Conservation (phyloP, 2,888 invertebrate genomes). For the Crocallis elinguaria region DNA sequence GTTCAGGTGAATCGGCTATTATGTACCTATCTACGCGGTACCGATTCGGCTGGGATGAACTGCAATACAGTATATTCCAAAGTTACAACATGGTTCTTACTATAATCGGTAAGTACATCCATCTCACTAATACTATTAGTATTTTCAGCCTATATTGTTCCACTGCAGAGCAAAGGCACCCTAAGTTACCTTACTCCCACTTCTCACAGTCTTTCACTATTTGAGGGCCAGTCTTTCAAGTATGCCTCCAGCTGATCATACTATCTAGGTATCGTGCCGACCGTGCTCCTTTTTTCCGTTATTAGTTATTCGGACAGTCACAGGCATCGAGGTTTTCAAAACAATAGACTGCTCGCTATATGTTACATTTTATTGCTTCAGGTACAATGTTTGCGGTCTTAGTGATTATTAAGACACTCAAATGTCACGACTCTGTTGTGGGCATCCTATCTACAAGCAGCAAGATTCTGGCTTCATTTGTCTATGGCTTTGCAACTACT, state of each 20-base stretch:
- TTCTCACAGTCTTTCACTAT: no score
- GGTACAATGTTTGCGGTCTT: constrained; percentile 34
- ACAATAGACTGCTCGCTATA: no score
- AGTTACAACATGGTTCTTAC: constrained; percentile 26
- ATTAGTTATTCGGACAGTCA: no score
- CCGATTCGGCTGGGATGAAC: constrained; percentile 34
- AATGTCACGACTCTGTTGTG: constrained; percentile 85
- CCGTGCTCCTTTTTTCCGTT: no score
- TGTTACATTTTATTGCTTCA: no score
- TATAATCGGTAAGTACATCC: constrained; percentile 22
- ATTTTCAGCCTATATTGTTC: no score
- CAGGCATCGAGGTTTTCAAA: no score
- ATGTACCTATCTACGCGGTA: constrained; percentile 32
- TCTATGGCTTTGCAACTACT: constrained; percentile 88
- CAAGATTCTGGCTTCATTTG: constrained; percentile 89
- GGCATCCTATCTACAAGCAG: constrained; percentile 90
- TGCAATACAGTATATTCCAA: constrained; percentile 31
- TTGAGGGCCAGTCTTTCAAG: no score
- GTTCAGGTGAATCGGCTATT: constrained; percentile 32
- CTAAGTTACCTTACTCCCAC: no score
- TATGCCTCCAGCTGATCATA: no score
- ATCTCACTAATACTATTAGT: background rate
- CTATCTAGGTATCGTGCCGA: no score
- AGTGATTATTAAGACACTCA: constrained; percentile 30
- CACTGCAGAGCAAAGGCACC: no score